A percentile compares a stretch with the other conserved stretches of the same genome.
Evolutionary conservation across 2,888 invertebrate species (phyloP).

Genomic region (Iphiclides podalirius): DNA sequence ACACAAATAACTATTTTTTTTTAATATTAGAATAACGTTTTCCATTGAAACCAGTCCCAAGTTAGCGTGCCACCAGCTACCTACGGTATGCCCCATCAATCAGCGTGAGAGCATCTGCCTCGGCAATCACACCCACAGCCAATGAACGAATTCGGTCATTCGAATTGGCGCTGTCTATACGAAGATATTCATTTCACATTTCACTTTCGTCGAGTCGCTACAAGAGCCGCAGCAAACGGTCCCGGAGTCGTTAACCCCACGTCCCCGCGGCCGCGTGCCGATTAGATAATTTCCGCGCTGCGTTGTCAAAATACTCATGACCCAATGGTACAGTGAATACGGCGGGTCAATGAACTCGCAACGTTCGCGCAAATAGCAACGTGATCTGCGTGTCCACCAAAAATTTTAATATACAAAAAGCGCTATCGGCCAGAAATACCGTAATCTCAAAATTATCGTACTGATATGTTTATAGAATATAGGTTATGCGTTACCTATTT

Average conservation of each 20-base stretch:
- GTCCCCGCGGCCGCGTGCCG: conserved; percentile 77
- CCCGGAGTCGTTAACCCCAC: conserved; percentile 62
- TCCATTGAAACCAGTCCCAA: no score
- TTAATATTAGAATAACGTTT: no score
- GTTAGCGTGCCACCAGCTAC: no score
- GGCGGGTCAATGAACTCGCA: conserved; percentile 59
- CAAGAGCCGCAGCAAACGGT: conserved; percentile 53
- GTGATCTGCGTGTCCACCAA: conserved; percentile 44
- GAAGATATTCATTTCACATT: conserved; percentile 60
- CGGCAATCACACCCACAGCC: conserved; percentile 39
- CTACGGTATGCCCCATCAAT: no score
- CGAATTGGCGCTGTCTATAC: conserved; percentile 42
- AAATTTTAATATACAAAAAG: conserved; percentile 39
- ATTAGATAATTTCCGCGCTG: conserved; percentile 78
- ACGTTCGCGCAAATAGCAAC: conserved; percentile 51
- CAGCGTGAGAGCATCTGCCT: conserved; percentile 30
- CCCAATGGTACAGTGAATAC: conserved; percentile 77
- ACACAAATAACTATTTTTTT: no score
- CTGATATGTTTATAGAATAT: conserved; percentile 17
- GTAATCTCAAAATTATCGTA: conserved; percentile 33
- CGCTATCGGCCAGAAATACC: conserved; percentile 52
- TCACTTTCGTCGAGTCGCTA: conserved; percentile 69
- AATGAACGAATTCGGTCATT: conserved; percentile 55
- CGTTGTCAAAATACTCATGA: conserved; percentile 79
- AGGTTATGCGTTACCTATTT: conserved; percentile 10